Evolutionary conservation across 1,140 invertebrate species (phyloP).

Genomic region (Orius laevigatus): DNA sequence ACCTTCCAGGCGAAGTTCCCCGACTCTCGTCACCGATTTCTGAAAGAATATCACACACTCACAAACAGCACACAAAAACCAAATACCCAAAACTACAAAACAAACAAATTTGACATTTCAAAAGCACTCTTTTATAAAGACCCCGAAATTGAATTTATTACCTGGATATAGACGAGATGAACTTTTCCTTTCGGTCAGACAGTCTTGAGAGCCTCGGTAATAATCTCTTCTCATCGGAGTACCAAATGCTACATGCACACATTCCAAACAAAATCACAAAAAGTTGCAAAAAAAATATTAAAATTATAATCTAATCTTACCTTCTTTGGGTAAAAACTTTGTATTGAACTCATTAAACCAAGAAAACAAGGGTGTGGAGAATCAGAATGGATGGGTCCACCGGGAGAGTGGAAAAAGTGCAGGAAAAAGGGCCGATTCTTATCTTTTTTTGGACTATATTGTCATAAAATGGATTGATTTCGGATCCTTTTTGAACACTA

Average conservation of each 20-base stretch:
- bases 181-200: constrained; percentile 37
- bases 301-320: no score
- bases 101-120: constrained; percentile 16
- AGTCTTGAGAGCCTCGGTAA: constrained; percentile 73
- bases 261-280: constrained; percentile 11
- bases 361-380: no score
- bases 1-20: constrained; percentile 49
- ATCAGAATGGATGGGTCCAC: no score
- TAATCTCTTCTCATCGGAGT: constrained; percentile 61
- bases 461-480: no score
- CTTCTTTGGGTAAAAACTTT: no score
- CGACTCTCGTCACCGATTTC: constrained; percentile 60
- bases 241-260: constrained; percentile 15
- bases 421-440: no score
- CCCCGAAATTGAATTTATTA: constrained; percentile 9
- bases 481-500: no score
- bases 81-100: constrained; percentile 15
- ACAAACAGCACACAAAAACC: constrained; percentile 1
- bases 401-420: no score
- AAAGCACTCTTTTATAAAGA: not conserved
- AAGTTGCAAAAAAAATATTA: no score
- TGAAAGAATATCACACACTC: constrained; percentile 29
- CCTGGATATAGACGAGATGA: constrained; percentile 19
- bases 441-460: no score
- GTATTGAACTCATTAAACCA: no score